A percentile compares a stretch with the other conserved stretches of the same genome.
Conservation (phyloP, 2,888 invertebrate genomes). For the Torymus aiolomorphi region DNA sequence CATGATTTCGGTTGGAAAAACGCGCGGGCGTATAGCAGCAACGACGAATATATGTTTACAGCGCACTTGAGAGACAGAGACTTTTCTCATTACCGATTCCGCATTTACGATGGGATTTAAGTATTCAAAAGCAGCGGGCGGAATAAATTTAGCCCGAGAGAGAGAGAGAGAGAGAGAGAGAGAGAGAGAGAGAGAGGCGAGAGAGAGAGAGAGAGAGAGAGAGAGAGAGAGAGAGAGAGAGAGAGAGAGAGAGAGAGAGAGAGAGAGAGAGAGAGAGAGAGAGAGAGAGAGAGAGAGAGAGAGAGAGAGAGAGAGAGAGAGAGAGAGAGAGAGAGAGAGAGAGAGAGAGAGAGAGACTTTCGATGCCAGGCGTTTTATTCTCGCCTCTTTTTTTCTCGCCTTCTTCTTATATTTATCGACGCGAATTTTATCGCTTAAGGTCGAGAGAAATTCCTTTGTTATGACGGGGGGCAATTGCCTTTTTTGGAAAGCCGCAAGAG, state of each 20-base stretch:
- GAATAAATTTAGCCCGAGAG: slow-evolving; percentile 36
- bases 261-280: slow-evolving; percentile 5
- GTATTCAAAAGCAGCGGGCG: slow-evolving; percentile 48
- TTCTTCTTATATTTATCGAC: slow-evolving; percentile 5
- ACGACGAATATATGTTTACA: too few relatives aligned
- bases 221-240: slow-evolving; percentile 3
- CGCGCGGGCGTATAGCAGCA: slow-evolving; percentile 24
- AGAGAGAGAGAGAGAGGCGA: slow-evolving; percentile 1
- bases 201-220: slow-evolving; percentile 5
- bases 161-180: slow-evolving; percentile 2
- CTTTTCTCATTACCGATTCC: slow-evolving; percentile 52
- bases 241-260: slow-evolving; percentile 1
- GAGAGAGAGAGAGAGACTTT: slow-evolving; percentile 14
- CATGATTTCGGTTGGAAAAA: slow-evolving; percentile 41
- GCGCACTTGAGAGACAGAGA: too few relatives aligned
- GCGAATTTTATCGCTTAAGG: slow-evolving; percentile 35
- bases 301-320: not conserved
- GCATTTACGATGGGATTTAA: slow-evolving; percentile 38
- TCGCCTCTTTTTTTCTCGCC: not conserved
- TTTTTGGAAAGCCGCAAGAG: slow-evolving; percentile 18
- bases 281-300: not conserved
- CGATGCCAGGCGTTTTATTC: not conserved
- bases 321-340: not conserved
- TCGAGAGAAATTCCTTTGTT: slow-evolving; percentile 35
- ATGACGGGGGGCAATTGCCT: slow-evolving; percentile 28